Evolutionary conservation across 2,888 invertebrate species (phyloP).

Genomic region (Strigamia crassipes): DNA sequence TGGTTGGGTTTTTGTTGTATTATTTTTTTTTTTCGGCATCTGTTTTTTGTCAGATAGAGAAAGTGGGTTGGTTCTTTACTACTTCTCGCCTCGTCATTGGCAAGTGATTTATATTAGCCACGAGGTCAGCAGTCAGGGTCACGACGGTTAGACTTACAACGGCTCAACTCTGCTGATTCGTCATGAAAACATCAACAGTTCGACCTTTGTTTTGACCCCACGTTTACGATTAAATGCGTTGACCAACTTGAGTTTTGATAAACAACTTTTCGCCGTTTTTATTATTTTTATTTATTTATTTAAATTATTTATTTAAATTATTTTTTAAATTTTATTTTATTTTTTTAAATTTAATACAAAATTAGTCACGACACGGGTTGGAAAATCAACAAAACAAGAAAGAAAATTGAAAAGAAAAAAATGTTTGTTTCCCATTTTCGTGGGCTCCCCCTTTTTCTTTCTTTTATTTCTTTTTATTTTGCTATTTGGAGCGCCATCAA

Average conservation of each 20-base stretch:
- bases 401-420: not conserved
- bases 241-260: not conserved
- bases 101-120: not conserved
- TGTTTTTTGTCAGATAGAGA: not conserved
- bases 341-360: not conserved
- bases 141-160: not conserved
- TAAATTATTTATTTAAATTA: not conserved
- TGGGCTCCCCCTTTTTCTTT: not conserved
- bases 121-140: not conserved
- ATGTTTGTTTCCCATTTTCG: not conserved
- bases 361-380: no score
- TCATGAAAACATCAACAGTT: not conserved
- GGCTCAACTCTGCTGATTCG: not conserved
- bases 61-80: not conserved
- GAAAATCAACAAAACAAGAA: no score
- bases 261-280: not conserved
- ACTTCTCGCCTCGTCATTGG: not conserved
- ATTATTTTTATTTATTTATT: no score
- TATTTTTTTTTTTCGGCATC: not conserved
- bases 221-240: not conserved
- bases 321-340: conserved; percentile 13
- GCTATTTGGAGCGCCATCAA: not conserved
- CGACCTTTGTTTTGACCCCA: not conserved
- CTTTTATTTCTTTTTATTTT: conserved; percentile 8
- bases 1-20: not conserved